A percentile compares a stretch with the other conserved stretches of the same genome.
Evolutionary conservation across 2,888 invertebrate genomes (phyloP).

Genomic region (Sinodicranocentrus sp.): DNA sequence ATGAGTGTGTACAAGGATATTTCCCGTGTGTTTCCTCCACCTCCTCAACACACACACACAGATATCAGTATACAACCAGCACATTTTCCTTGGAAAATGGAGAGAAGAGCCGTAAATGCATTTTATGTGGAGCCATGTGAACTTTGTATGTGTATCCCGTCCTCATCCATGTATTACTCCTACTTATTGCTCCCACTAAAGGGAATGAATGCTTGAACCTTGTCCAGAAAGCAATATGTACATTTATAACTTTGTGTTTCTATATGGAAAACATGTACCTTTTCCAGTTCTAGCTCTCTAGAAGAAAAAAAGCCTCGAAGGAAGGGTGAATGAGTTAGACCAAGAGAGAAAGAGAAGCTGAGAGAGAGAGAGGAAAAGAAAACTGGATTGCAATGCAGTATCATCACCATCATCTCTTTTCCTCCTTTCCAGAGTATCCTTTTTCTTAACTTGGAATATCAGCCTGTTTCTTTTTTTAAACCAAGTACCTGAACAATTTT

Average conservation of each 20-base stretch:
- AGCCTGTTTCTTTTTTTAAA: no score
- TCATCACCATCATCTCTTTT: constrained; percentile 42
- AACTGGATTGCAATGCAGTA: constrained; percentile 37
- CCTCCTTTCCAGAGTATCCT: no score
- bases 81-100: no score
- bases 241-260: background rate
- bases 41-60: no score
- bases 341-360: background rate
- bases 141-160: constrained; percentile 2
- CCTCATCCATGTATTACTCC: background rate
- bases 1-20: no score
- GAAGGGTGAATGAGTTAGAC: constrained; percentile 39
- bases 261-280: no score
- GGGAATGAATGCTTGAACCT: constrained; percentile 55
- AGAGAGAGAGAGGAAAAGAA: constrained; percentile 18
- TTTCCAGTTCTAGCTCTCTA: constrained; percentile 35
- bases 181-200: constrained; percentile 47
- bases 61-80: no score
- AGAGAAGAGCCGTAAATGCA: no score
- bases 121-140: no score
- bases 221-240: constrained; percentile 46
- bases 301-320: constrained; percentile 56
- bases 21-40: constrained; percentile 41
- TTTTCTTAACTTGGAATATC: no score
- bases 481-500: constrained; percentile 38